Evolutionary conservation across 2,888 invertebrate species (phyloP), one percentile per base, ranked within the genome.

Genomic region (Dicyrtomina minuta): DNA sequence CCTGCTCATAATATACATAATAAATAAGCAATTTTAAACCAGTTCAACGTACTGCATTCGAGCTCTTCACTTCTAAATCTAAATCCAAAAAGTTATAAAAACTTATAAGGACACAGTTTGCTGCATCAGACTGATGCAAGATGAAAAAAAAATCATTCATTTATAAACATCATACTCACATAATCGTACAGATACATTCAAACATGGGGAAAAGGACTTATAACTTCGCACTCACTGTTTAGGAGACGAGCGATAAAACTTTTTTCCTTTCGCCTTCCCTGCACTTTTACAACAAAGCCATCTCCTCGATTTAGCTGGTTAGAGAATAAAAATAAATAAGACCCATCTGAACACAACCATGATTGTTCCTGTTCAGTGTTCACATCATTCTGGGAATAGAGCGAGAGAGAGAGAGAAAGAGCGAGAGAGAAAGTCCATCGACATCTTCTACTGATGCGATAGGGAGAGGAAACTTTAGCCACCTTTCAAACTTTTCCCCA

Each of bases 381-480:
- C 26, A 13, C n/a, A 5, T 24, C 4, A 33, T 3, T 8, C 33
- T n/a, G n/a, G n/a, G 10, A 3, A 5, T 20, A 3, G n/a, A n/a
- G n/a, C n/a, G n/a, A n/a, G n/a, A n/a, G n/a, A 49, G n/a, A 49
- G n/a, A 49, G n/a, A 15, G 4, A 27, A 58, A 26, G 17, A 58
- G 41, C 27, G 17, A 22, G n/a, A 17, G 39, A 39, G 55, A 51
- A 61, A 62, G 26, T 17, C 39, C 26, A 27, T 17, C 60, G n/a
- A 60, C 43, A 26, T 61, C 17, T 39, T 64, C 39, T 17, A 51
- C 46, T n/a, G 55, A 61, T 41, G 55, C n/a, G 55, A 61, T 41
- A 61, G 66, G 53, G 55, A 70, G 60, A 70, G 70, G 60, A 70
- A 70, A 70, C 66, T 70, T 70, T 66, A 70, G 60, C 70, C 66